These are phyloP conservation scores for Pionites leucogaster DNA, from an alignment of 2,113 vertebrate genomes.

Conservation along the genomic window DNA sequence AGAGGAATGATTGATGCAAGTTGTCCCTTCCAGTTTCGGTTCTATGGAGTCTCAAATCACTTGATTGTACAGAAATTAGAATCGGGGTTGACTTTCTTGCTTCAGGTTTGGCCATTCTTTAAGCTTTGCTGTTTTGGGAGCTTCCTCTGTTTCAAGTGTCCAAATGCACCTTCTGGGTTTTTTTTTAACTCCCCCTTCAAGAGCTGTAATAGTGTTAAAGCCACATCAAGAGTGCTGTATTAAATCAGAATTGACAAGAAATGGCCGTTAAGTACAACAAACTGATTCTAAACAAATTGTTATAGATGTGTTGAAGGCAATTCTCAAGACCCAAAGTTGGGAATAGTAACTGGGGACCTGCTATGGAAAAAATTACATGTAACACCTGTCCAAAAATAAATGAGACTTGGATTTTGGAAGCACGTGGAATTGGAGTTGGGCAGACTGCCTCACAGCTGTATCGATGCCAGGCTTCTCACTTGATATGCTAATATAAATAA, in stretches of 20 bases:
- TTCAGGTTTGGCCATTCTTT: neutral
- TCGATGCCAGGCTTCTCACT: neutral
- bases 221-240: fast-evolving
- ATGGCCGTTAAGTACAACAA: neutral
- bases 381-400: neutral
- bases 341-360: neutral
- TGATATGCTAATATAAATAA: neutral
- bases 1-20: neutral
- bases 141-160: neutral
- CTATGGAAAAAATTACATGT: neutral
- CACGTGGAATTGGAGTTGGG: neutral
- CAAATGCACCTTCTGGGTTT: fast-evolving
- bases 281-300: neutral
- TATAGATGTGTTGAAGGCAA: neutral
- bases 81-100: neutral
- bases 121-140: neutral
- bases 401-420: neutral
- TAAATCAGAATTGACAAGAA: neutral
- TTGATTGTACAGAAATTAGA: neutral
- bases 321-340: neutral
- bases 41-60: neutral
- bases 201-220: neutral
- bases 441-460: neutral
- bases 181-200: fast-evolving
- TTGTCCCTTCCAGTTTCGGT: neutral